phyloP scores from a whole-genome alignment of 2,797 vertebrate genomes.

The Eospalax fontanierii region DNA sequence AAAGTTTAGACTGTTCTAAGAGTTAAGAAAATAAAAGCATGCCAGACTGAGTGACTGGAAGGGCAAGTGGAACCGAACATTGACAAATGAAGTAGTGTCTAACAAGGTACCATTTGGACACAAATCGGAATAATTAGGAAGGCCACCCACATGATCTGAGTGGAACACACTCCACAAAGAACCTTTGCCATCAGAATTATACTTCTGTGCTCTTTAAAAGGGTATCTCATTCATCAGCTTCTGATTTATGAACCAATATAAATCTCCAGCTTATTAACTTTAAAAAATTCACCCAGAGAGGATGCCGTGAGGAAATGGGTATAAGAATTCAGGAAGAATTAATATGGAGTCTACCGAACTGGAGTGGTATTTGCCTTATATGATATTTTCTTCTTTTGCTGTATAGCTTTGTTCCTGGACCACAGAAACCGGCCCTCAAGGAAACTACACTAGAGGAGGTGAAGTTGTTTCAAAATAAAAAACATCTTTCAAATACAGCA shows the following conservation, averaged over 20 bases:
- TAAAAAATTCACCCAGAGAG: background rate
- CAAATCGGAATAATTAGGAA: background rate
- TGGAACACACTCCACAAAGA: background rate
- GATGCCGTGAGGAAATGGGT: background rate
- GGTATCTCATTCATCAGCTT: background rate
- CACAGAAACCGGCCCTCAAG: constrained; percentile 42
- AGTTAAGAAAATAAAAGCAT: background rate
- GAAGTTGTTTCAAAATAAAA: constrained; percentile 70
- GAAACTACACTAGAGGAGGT: background rate
- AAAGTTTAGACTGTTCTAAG: background rate
- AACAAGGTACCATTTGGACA: background rate
- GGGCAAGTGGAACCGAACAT: background rate
- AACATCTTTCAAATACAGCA: constrained; percentile 49
- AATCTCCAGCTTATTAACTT: background rate
- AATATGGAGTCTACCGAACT: background rate
- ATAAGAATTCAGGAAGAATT: background rate
- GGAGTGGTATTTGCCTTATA: background rate
- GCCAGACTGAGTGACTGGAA: background rate
- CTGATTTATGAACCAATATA: background rate
- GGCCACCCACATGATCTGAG: background rate
- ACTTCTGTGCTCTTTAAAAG: background rate
- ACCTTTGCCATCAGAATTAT: background rate
- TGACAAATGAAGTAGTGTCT: background rate
- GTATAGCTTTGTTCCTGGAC: constrained; percentile 62
- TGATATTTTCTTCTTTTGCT: constrained; percentile 58